These are phyloP conservation scores for Agriopis marginaria DNA, from an alignment of 2,888 invertebrate species.

Conservation along the genomic window DNA sequence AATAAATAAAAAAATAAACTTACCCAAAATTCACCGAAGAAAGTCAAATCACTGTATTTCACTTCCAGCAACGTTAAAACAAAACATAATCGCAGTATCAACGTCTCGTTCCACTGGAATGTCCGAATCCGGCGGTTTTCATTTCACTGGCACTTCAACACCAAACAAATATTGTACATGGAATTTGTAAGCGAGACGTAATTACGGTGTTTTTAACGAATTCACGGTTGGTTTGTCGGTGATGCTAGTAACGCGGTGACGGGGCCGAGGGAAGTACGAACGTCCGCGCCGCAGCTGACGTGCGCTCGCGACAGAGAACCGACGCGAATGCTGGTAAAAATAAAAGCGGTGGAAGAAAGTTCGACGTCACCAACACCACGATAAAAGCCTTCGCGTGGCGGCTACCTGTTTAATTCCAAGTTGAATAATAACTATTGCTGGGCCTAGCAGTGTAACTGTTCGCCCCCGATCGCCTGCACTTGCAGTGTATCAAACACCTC, in stretches of 20 bases:
- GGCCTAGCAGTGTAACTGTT: conserved; percentile 62
- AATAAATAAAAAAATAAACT: conserved; percentile 40
- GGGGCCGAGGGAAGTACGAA: conserved; percentile 52
- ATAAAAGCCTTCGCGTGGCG: conserved; percentile 73
- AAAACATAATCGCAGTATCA: conserved; percentile 71
- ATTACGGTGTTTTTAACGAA: conserved; percentile 61
- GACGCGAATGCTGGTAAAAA: conserved; percentile 73
- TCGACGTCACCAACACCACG: conserved; percentile 74
- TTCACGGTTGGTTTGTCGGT: conserved; percentile 72
- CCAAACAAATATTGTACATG: conserved; percentile 53
- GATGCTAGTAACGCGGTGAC: conserved; percentile 52
- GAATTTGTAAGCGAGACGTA: conserved; percentile 53
- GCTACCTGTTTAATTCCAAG: conserved; percentile 69
- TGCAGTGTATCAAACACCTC: conserved; percentile 30
- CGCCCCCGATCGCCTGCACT: conserved; percentile 47
- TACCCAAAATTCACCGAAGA: conserved; percentile 44
- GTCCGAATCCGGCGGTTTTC: conserved; percentile 51
- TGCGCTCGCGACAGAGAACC: conserved; percentile 69
- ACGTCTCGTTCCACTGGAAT: conserved; percentile 69
- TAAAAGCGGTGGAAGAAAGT: conserved; percentile 79
- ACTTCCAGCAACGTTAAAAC: conserved; percentile 62
- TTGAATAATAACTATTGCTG: conserved; percentile 68
- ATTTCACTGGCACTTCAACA: conserved; percentile 50
- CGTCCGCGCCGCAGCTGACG: conserved; percentile 52
- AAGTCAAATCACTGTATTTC: conserved; percentile 55